Percentiles rank a stretch among this genome's conserved stretches.
phyloP scores from a whole-genome alignment of 2,113 vertebrate species.

The Burhinus bistriatus region DNA sequence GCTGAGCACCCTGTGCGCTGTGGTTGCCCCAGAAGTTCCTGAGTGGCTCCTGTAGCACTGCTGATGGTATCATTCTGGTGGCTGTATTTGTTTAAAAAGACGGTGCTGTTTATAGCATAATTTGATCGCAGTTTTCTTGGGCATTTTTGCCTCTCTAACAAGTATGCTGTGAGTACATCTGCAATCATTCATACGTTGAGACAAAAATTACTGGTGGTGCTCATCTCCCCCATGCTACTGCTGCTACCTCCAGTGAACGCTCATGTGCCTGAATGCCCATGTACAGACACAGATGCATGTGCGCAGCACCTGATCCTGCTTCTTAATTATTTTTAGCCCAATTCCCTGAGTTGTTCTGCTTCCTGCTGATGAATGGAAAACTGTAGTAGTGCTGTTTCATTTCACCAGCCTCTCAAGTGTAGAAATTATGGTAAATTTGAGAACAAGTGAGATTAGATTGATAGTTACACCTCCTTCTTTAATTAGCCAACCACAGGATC shows the following conservation, averaged over 20 bases:
- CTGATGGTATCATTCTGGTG: background rate
- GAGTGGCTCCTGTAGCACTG: background rate
- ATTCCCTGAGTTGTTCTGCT: constrained; percentile 16
- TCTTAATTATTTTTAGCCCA: constrained; percentile 46
- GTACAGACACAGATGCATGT: background rate
- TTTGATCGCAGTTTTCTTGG: background rate
- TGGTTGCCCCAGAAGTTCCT: background rate
- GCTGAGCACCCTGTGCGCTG: rapidly evolving
- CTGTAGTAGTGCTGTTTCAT: constrained; percentile 22
- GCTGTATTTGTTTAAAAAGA: background rate
- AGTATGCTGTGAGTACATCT: background rate
- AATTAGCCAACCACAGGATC: constrained; percentile 27
- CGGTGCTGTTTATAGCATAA: background rate
- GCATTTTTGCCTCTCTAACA: background rate
- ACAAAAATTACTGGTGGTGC: background rate
- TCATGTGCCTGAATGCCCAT: background rate
- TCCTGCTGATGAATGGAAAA: constrained; percentile 45
- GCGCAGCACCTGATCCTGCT: background rate
- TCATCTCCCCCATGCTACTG: background rate
- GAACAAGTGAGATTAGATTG: constrained; percentile 20
- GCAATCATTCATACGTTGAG: background rate
- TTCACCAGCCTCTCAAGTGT: constrained; percentile 20
- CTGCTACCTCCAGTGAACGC: background rate
- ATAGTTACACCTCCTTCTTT: constrained; percentile 37
- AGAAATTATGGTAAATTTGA: constrained; percentile 29